Conservation (phyloP, 2,797 vertebrate genomes). For the Ctenosaura bakeri region DNA sequence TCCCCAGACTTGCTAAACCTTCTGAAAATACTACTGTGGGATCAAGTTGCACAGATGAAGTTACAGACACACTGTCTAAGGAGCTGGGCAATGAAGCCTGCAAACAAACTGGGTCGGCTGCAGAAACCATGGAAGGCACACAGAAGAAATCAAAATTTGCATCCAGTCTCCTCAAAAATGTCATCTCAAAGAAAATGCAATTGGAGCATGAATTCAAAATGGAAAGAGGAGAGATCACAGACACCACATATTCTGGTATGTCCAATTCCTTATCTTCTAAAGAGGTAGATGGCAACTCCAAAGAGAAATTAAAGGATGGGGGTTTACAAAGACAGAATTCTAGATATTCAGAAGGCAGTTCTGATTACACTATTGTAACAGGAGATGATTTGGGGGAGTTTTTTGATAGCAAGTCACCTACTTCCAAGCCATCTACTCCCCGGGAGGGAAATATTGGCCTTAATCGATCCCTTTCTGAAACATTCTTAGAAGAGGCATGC, state of each 20-base stretch:
- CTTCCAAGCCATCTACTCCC: constrained; percentile 80
- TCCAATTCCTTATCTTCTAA: constrained; percentile 67
- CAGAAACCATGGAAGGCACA: constrained; percentile 75
- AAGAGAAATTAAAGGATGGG: constrained; percentile 73
- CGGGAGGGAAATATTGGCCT: constrained; percentile 68
- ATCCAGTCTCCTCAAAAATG: constrained; percentile 93
- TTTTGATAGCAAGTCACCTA: constrained; percentile 78
- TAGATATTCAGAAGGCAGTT: constrained; percentile 87
- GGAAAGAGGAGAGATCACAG: constrained; percentile 89
- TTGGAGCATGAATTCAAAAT: constrained; percentile 93
- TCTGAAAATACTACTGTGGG: constrained; percentile 76
- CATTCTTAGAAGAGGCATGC: constrained; percentile 74
- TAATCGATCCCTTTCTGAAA: constrained; percentile 53
- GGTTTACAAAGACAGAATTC: constrained; percentile 85
- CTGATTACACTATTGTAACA: constrained; percentile 81
- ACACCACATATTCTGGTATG: constrained; percentile 75
- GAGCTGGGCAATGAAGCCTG: constrained; percentile 73
- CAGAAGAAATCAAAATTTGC: constrained; percentile 92
- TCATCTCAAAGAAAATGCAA: constrained; percentile 98
- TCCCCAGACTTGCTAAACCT: constrained; percentile 72
- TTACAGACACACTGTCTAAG: constrained; percentile 74
- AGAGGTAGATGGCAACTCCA: constrained; percentile 72
- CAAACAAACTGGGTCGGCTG: constrained; percentile 58
- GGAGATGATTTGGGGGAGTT: constrained; percentile 81
- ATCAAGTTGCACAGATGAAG: constrained; percentile 81